Base-by-base conservation (phyloP, 2,888 invertebrate genomes). In the Aradus depressus region DNA sequence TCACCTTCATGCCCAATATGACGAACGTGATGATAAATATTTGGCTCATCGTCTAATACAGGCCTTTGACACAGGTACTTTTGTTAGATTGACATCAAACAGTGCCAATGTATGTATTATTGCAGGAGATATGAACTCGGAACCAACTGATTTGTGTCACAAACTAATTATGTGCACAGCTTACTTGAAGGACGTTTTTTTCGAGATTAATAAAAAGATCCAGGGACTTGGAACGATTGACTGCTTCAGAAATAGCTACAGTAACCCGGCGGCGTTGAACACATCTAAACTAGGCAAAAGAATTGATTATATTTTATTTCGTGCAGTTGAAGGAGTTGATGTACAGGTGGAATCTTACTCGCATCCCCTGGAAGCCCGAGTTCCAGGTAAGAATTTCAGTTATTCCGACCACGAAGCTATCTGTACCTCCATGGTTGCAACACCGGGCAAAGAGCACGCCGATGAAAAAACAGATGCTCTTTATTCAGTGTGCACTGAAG, bases 1-100 rank as follows among this genome's bases (percentile, higher is more conserved):
- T 58, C 97, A 98, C 79, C 73, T 97, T 48, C 96, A 96, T 72
- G 97, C 96, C 1, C 92, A 95, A 70, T 97, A 97, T 64, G 76
- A 79, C 54, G 75, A 79, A 64, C 35, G 31, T 8, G 95, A 96
- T 65, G 87, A 87, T 61, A 85, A 86, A 61, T 98, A 98, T 67
- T 74, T 83, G 60, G 85, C 92, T 34, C 98, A 98, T 68, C 75
- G 98, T 61, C 78, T 92, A 5, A 74, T 89, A 47, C 97, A 98
- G 72, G 90, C 95, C 1, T 90, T 88, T 65, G 91, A 97, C 63
- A 84, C 92, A 50, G 89, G 91, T 54, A 91, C 96, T 72, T 92
- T 97, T 67, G 83, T 98, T 51, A 81, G 83, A 62, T 75, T 89
- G 62, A 95, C 93, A 1, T 78, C 82, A 38, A 74, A 75, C 10